Evolutionary conservation across 2,113 vertebrate species (phyloP).

Genomic region (Mastomys coucha): DNA sequence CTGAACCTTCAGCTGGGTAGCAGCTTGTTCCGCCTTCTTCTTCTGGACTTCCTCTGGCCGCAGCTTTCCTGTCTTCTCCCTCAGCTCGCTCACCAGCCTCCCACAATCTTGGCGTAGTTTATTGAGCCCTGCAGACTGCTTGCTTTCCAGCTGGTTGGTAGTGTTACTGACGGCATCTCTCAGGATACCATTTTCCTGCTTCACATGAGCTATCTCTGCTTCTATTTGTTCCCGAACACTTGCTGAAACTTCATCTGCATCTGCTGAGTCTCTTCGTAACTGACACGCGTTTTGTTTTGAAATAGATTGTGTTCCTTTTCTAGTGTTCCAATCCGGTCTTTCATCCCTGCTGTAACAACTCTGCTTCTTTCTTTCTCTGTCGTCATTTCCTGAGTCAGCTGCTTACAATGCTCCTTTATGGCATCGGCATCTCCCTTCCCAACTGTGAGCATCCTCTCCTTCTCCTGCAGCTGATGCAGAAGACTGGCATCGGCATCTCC

Average conservation of each 20-base stretch:
- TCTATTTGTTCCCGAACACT: constrained; percentile 96
- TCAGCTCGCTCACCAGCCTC: constrained; percentile 93
- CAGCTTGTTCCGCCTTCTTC: constrained; percentile 95
- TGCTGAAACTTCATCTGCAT: constrained; percentile 98
- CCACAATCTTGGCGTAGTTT: constrained; percentile 95
- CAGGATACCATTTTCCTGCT: constrained; percentile 98
- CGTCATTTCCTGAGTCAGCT: constrained; percentile 91
- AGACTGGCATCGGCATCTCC: too few species aligned
- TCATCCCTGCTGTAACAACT: constrained; percentile 91
- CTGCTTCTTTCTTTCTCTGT: constrained; percentile 94
- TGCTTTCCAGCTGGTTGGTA: constrained; percentile 97
- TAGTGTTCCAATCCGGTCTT: constrained; percentile 92
- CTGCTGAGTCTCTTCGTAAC: constrained; percentile 93
- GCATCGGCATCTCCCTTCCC: too few species aligned
- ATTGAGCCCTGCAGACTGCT: constrained; percentile 96
- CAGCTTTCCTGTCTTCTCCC: constrained; percentile 93
- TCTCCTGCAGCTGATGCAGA: too few species aligned
- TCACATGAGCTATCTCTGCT: constrained; percentile 94
- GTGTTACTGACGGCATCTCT: constrained; percentile 99
- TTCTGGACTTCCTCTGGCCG: constrained; percentile 97
- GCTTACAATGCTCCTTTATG: too few species aligned
- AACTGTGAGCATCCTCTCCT: too few species aligned
- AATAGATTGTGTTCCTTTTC: constrained; percentile 95
- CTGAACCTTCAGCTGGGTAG: constrained; percentile 94
- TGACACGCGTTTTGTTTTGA: constrained; percentile 95